Evolutionary conservation across 2,888 invertebrate genomes (phyloP).

Genomic region (Melanargia galathea): DNA sequence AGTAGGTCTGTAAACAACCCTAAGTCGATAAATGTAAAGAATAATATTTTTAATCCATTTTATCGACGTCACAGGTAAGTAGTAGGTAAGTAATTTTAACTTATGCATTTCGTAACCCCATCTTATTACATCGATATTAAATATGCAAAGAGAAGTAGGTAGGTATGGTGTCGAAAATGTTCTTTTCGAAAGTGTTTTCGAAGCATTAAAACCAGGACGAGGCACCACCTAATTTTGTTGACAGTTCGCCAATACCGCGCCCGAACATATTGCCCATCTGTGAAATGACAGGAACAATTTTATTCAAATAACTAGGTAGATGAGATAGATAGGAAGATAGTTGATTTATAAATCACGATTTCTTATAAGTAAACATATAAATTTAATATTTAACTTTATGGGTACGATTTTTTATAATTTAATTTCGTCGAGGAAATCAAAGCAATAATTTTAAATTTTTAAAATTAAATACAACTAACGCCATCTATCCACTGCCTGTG

Average conservation of each 20-base stretch:
- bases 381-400: no score
- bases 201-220: constrained; percentile 90
- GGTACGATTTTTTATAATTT: no score
- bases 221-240: constrained; percentile 93
- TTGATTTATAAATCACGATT: no score
- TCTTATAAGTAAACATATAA: no score
- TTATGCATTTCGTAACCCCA: constrained; percentile 47
- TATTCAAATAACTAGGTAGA: no score
- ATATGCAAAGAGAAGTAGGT: constrained; percentile 56
- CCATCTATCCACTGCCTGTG: not conserved
- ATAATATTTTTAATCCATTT: constrained; percentile 38
- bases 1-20: not conserved
- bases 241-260: constrained; percentile 94
- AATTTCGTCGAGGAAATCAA: no score
- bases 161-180: constrained; percentile 49
- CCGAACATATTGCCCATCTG: constrained; percentile 95
- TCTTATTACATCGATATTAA: constrained; percentile 54
- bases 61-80: constrained; percentile 69
- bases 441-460: no score
- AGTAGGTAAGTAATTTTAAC: constrained; percentile 32
- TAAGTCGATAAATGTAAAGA: not conserved
- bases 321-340: no score
- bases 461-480: not conserved
- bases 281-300: constrained; percentile 40
- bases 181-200: constrained; percentile 45